Evolutionary conservation across 2,797 vertebrate species (phyloP), one percentile per base, ranked within the genome.

Genomic region (Melanotaenia boesemani): DNA sequence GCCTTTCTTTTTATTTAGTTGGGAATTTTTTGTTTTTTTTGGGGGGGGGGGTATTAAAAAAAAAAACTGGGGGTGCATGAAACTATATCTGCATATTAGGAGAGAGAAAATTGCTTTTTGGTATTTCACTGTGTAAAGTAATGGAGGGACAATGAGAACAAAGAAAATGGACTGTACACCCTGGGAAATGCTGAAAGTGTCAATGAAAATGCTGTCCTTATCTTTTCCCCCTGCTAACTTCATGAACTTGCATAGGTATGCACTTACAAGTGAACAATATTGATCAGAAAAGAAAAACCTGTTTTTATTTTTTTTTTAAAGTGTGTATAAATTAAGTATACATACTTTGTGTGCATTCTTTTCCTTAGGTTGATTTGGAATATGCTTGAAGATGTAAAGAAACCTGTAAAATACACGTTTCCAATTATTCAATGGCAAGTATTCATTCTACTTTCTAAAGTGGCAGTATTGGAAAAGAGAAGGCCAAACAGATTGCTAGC

Each of bases 1-100:
- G 92, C 91, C 92, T 92, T 91, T 93, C 91, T 94, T 72, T 30
- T 93, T 90, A 94, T 86, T 79, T 36, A 24, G 32, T 74, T 66
- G 16, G 65, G 7, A 8, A 32, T 16, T 12, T 11, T 44, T 5
- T 5, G 16, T 16, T 15, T 46, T 46, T 46, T 46, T 46, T 18
- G 2, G 5, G 16, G 16, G 41, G 5, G 15, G 13, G 37, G 10
- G 8, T 16, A 37, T 9, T 26, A 28, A n/a, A n/a, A 36, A 39
- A 58, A 71, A 18, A 71, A 37, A 67, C 30, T 20, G 48, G 62
- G n/a, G 3, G 41, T 74, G 61, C 58, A 67, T 65, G 12, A 83
- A 74, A 64, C 50, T 64, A 46, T 78, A 30, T 73, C 32, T 65
- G 67, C 28, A 65, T 57, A 66, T 22, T 63, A 48, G 46, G 70